Evolutionary conservation across 2,113 vertebrate species (phyloP).

Genomic region (Microtus montanus): DNA sequence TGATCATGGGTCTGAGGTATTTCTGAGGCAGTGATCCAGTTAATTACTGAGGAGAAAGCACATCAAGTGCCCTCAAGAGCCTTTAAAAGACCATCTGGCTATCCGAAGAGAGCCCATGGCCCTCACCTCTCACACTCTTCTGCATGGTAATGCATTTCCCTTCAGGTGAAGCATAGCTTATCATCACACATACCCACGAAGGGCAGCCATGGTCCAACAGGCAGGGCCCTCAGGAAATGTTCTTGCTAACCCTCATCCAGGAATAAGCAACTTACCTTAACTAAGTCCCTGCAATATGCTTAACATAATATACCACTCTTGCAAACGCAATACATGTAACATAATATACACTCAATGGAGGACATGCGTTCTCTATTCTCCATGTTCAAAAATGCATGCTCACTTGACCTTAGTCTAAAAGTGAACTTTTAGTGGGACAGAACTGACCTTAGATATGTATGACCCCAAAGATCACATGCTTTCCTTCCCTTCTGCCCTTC

Average conservation of each 20-base stretch:
- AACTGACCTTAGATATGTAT: neutral
- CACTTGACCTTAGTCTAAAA: neutral
- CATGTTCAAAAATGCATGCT: neutral
- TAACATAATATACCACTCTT: neutral
- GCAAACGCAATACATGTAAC: neutral
- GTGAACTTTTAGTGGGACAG: neutral
- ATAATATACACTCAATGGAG: neutral
- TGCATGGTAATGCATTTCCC: neutral
- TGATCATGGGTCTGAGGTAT: neutral
- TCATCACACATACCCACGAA: neutral
- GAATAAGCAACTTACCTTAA: neutral
- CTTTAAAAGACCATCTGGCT: neutral
- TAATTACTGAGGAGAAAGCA: neutral
- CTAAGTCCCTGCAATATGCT: neutral
- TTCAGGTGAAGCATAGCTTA: neutral
- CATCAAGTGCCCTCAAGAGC: conserved; percentile 1
- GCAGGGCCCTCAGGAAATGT: neutral
- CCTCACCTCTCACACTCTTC: neutral
- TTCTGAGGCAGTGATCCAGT: neutral
- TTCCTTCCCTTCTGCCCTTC: neutral
- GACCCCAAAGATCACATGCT: neutral
- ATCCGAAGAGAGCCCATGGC: neutral
- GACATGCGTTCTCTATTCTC: neutral
- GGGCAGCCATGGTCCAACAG: neutral
- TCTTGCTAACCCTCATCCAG: neutral